Base-by-base conservation (phyloP, 2,797 vertebrate species). In the Bufotes viridis region DNA sequence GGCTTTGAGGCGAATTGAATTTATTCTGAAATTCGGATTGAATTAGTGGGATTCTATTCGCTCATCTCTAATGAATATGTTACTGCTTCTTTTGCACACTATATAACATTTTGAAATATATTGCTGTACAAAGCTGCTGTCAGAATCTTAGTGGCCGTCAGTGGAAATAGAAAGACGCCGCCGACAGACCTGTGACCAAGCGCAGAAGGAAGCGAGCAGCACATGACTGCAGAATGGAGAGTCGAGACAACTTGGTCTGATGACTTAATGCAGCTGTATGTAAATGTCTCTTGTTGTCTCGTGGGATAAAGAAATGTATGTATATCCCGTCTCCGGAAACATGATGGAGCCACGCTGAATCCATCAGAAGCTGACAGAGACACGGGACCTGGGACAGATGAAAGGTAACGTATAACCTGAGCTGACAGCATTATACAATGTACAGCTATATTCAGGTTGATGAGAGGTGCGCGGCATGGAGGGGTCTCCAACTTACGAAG, bases 361-460 rank as follows among this genome's bases (percentile, higher is more conserved):
- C 79, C 84, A 86, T 89, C 84, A 82, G 79, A 60, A 53, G 17
- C 80, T 60, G 82, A 82, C 22, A 49, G 78, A 55, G 81, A 88
- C 61, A 34, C 26, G 57, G 22, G 22, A 11, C 79, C 70, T 24
- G 5, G 58, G 78, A 58, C 49, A 42, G 65, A 58, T 22, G 69
- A 49, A 57, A 42, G 84, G 70, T 86, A 70, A 22, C 22, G 7
- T 55, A 72, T 86, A 89, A 86, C n/a, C 0, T n/a, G 58, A 82
- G 15, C 26, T 81, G 88, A 89, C 88, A 89, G 34, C 3, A 5
- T 86, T 85, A 88, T 63, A 81, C 75, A 86, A 83, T 70, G 24
- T 53, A 86, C 3, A 10, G 61, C 49, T 82, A 29, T 82, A 18
- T 76, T 60, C n/a, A 26, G 13, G 15, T 18, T 20, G 29, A 17